Evolutionary conservation across 2,797 vertebrate species (phyloP), one percentile per base, ranked within the genome.

Genomic region (Pipistrellus kuhlii): DNA sequence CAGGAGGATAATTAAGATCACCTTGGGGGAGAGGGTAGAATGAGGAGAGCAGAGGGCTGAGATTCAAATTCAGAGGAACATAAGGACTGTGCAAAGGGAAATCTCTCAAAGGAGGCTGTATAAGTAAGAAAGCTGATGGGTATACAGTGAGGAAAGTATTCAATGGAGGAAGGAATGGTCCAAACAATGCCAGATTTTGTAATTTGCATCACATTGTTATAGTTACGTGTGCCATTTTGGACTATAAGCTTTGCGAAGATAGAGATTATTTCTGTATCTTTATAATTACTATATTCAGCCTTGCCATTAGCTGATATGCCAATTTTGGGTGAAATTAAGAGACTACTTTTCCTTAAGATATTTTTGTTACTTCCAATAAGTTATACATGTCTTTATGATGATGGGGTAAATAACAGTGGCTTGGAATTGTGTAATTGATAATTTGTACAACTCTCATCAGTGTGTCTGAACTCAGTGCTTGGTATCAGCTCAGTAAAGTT

Each of bases 291-390:
- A 15, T 81, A 46, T 53, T 62, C 23, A 87, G 18, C 9, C 25
- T 20, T 66, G 57, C 48, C 21, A 53, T 88, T 94, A 82, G 82
- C 11, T 76, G 41, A 51, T 62, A 51, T 6, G 46, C 7, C 72
- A 51, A 72, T 20, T 44, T 17, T 69, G 44, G 5, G 66, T 92
- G 44, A 94, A 88, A 66, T 93, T n/a, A 44, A 90, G 53, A 81
- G 35, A 87, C 20, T 62, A 27, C 64, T 85, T 83, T 93, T 44
- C 59, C 53, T 96, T 30, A 66, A 82, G 38, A 38, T 93, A 27
- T 68, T 94, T 85, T 87, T 92, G 23, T 55, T 82, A 11, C 48
- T 92, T 90, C 23, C n/a, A 85, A 55, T n/a, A 93, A 41, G 35
- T 80, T 62, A 73, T 88, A 35, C 23, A 91, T 48, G 20, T 68